These are phyloP conservation scores for Macrotis lagotis DNA, from an alignment of 2,113 vertebrate species.

Conservation along the genomic window DNA sequence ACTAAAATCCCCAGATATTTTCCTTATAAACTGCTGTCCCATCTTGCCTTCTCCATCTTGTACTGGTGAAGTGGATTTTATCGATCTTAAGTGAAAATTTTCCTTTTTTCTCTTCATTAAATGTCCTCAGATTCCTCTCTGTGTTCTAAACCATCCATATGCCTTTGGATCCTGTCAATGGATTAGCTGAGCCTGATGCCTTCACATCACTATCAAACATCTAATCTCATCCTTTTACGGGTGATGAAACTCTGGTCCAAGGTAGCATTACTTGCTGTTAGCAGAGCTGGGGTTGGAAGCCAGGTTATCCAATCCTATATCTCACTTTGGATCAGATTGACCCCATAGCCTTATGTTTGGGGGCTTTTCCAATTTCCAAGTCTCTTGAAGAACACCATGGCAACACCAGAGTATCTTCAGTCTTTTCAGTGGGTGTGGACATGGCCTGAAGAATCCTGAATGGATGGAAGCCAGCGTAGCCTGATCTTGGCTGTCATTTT, in stretches of 20 bases:
- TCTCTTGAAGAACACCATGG: neutral
- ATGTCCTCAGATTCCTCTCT: no score
- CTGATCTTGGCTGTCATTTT: conserved; percentile 62
- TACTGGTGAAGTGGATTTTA: neutral
- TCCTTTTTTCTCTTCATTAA: neutral
- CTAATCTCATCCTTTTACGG: neutral
- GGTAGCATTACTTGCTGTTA: neutral
- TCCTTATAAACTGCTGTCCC: neutral
- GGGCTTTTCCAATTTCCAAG: neutral
- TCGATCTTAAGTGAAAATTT: neutral
- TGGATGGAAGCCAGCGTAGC: conserved; percentile 38
- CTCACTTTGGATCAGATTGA: neutral
- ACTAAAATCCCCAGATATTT: neutral
- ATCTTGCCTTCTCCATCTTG: neutral
- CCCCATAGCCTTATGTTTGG: neutral
- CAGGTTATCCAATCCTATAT: neutral
- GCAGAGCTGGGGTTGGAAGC: neutral
- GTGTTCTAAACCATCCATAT: neutral
- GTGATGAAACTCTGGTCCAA: neutral
- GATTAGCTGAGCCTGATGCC: neutral
- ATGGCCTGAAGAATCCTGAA: neutral
- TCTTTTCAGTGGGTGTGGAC: neutral
- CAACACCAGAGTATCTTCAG: conserved; percentile 34
- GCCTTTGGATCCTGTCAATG: neutral
- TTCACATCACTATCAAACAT: neutral